phyloP scores from a whole-genome alignment of 2,888 invertebrate species.

The Drosophila setosimentum region DNA sequence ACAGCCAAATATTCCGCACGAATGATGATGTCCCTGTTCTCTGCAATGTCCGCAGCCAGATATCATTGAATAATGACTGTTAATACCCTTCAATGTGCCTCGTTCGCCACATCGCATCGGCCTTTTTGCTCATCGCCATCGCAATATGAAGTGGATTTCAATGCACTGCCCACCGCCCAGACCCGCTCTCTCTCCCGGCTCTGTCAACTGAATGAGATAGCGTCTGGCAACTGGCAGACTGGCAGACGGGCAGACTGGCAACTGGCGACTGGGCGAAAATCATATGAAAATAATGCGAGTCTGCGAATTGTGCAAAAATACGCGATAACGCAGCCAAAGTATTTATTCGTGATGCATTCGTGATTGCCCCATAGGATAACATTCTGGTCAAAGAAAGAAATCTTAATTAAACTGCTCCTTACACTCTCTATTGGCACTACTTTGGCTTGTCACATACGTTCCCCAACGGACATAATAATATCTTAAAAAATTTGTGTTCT shows the following conservation, averaged over 20 bases:
- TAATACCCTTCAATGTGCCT: constrained; percentile 83
- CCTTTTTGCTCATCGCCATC: constrained; percentile 27
- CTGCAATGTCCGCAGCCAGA: constrained; percentile 80
- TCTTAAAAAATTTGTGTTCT: background rate
- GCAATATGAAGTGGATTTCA: constrained; percentile 78
- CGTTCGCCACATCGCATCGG: constrained; percentile 21
- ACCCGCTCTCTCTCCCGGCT: constrained; percentile 1
- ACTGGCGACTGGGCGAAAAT: background rate
- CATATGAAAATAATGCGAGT: constrained; percentile 61
- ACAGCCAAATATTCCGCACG: constrained; percentile 65
- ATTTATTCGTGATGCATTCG: constrained; percentile 30
- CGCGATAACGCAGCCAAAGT: constrained; percentile 72
- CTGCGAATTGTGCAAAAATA: constrained; percentile 79
- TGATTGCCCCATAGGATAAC: constrained; percentile 43
- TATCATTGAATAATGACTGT: constrained; percentile 85
- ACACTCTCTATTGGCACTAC: background rate
- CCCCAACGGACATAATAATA: background rate
- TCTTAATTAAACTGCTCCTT: background rate
- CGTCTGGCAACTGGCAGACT: constrained; percentile 25
- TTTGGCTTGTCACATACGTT: background rate
- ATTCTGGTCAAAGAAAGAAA: background rate
- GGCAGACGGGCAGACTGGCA: background rate
- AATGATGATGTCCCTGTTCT: constrained; percentile 78
- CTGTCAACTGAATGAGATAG: constrained; percentile 50
- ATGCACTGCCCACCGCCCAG: constrained; percentile 64